phyloP scores from a whole-genome alignment of 2,113 vertebrate species.

The Brachionichthys hirsutus region DNA sequence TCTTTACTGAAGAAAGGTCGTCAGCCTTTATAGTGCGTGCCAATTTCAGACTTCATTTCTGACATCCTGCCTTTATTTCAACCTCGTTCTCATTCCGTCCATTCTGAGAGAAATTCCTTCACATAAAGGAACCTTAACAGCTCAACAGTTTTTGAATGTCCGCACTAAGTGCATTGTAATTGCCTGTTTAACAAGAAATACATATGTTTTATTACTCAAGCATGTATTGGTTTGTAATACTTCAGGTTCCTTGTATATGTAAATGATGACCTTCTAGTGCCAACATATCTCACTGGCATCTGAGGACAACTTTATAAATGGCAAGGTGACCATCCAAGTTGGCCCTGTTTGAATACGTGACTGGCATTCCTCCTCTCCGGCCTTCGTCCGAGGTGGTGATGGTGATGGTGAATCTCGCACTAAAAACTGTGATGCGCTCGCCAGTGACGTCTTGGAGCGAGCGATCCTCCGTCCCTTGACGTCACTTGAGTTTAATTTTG shows the following conservation, averaged over 20 bases:
- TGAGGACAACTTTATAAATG: slow-evolving; percentile 70
- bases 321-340: slow-evolving; percentile 62
- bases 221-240: slow-evolving; percentile 74
- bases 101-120: slow-evolving; percentile 55
- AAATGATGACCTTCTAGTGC: slow-evolving; percentile 73
- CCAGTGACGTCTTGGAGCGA: slow-evolving; percentile 11
- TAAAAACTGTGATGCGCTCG: slow-evolving; percentile 19
- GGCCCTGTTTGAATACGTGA: slow-evolving; percentile 57
- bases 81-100: slow-evolving; percentile 54
- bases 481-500: slow-evolving; percentile 33
- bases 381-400: slow-evolving; percentile 24
- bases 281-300: slow-evolving; percentile 73
- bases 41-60: slow-evolving; percentile 56
- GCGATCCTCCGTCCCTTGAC: slow-evolving; percentile 30
- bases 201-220: slow-evolving; percentile 77
- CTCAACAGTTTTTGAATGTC: slow-evolving; percentile 78
- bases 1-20: slow-evolving; percentile 54
- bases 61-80: slow-evolving; percentile 40
- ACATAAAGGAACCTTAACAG: slow-evolving; percentile 68
- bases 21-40: slow-evolving; percentile 70
- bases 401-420: slow-evolving; percentile 17
- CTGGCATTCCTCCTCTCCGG: slow-evolving; percentile 43
- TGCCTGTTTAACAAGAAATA: slow-evolving; percentile 71
- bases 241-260: slow-evolving; percentile 75
- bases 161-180: slow-evolving; percentile 82